Conservation (phyloP, 64 coral and sea anemone species). For the Catalaphyllia jardinei region DNA sequence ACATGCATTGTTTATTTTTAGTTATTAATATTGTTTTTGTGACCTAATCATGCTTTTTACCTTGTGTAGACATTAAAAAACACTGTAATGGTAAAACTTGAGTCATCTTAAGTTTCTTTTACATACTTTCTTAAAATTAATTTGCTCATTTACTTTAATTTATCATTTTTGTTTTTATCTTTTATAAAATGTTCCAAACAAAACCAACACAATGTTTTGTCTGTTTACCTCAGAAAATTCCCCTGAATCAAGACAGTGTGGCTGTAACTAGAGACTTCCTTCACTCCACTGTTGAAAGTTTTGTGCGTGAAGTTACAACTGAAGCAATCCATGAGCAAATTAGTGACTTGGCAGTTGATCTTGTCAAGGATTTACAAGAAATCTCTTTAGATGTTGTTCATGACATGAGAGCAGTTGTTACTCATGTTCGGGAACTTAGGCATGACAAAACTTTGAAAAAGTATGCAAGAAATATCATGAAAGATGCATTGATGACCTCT, state of each 20-base stretch:
- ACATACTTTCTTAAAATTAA: too few relatives aligned
- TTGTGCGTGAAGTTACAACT: conserved; percentile 58
- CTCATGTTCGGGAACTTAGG: conserved; percentile 70
- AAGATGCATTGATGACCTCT: conserved; percentile 76
- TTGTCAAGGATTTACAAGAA: conserved; percentile 87
- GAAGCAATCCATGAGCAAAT: conserved; percentile 78
- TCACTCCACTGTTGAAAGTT: conserved; percentile 57
- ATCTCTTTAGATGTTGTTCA: conserved; percentile 76
- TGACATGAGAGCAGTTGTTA: conserved; percentile 77
- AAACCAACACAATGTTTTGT: conserved; percentile 40
- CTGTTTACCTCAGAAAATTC: conserved; percentile 81
- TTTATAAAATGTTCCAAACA: background rate
- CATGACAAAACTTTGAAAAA: conserved; percentile 63
- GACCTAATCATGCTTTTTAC: too few relatives aligned
- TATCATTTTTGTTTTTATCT: too few relatives aligned
- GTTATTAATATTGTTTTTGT: too few relatives aligned
- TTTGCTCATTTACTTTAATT: too few relatives aligned
- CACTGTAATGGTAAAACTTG: too few relatives aligned
- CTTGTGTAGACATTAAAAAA: too few relatives aligned
- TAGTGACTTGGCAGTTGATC: conserved; percentile 61
- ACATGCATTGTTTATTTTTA: too few relatives aligned
- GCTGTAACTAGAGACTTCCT: conserved; percentile 76
- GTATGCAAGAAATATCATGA: conserved; percentile 68
- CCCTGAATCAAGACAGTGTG: conserved; percentile 67
- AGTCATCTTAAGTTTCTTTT: too few relatives aligned